A percentile compares a stretch with the other conserved stretches of the same genome.
Conservation (phyloP, 2,797 vertebrate genomes). For the Pantherophis vulpinus region DNA sequence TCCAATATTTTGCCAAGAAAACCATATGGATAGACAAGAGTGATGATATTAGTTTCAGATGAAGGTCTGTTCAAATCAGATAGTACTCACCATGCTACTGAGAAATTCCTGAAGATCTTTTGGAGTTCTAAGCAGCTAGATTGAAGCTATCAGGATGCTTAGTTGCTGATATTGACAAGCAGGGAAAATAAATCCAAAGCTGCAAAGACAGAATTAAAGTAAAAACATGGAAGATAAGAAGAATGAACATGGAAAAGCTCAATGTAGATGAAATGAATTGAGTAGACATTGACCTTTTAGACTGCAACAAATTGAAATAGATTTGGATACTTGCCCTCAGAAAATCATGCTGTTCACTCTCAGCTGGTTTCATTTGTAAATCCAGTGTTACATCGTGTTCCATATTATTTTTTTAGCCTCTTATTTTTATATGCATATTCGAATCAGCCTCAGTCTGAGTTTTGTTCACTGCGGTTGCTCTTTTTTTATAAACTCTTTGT, state of each 20-base stretch:
- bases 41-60: neutral
- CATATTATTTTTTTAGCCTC: neutral
- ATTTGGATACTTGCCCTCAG: neutral
- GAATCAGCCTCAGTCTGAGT: neutral
- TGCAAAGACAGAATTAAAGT: neutral
- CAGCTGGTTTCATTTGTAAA: neutral
- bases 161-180: neutral
- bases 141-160: neutral
- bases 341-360: neutral
- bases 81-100: neutral
- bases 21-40: neutral
- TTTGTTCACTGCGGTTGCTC: neutral
- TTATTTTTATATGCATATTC: neutral
- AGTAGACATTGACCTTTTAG: neutral
- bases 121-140: neutral
- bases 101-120: neutral
- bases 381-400: neutral
- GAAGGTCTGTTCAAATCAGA: neutral
- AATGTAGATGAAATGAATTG: neutral
- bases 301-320: neutral
- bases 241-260: neutral
- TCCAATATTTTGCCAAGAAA: neutral
- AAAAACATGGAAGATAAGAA: neutral
- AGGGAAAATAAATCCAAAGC: neutral
- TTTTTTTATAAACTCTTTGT: neutral